A percentile compares a stretch with the other conserved stretches of the same genome.
These are phyloP conservation scores for Solenodon paradoxus DNA, from an alignment of 2,113 vertebrate genomes.

Conservation along the genomic window DNA sequence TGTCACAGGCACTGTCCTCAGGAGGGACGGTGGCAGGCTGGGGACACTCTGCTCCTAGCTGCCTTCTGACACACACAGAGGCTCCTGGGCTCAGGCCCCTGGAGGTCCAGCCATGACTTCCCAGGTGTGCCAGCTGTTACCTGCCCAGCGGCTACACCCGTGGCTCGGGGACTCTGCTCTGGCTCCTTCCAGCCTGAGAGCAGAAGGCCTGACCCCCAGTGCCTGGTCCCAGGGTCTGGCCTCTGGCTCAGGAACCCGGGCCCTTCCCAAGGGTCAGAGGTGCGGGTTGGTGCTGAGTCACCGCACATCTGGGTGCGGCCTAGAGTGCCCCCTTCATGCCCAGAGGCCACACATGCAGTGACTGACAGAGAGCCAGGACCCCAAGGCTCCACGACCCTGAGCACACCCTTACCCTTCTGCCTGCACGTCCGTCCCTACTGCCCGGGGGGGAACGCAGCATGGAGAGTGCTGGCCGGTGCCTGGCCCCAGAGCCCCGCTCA, in stretches of 20 bases:
- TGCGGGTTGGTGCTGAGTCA: neutral
- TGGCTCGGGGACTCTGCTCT: no score
- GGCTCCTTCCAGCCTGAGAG: no score
- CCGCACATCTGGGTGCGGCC: fast-evolving
- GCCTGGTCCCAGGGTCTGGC: neutral
- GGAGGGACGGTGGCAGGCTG: neutral
- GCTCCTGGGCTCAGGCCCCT: neutral
- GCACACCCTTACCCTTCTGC: fast-evolving
- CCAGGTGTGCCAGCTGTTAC: neutral
- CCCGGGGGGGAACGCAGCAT: no score
- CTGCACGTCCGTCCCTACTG: no score
- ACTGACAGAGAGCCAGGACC: neutral
- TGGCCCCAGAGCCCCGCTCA: no score
- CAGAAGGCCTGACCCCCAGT: neutral
- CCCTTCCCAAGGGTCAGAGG: fast-evolving
- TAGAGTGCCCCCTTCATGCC: fast-evolving
- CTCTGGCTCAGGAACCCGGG: no score
- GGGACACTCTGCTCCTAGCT: neutral
- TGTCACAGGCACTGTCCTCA: neutral
- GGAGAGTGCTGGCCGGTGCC: no score
- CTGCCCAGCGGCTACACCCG: no score
- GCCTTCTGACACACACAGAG: neutral
- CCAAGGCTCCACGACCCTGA: neutral
- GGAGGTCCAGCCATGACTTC: no score
- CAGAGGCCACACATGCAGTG: fast-evolving